phyloP scores from a whole-genome alignment of 2,797 vertebrate species.

The Chromobotia macracanthus region DNA sequence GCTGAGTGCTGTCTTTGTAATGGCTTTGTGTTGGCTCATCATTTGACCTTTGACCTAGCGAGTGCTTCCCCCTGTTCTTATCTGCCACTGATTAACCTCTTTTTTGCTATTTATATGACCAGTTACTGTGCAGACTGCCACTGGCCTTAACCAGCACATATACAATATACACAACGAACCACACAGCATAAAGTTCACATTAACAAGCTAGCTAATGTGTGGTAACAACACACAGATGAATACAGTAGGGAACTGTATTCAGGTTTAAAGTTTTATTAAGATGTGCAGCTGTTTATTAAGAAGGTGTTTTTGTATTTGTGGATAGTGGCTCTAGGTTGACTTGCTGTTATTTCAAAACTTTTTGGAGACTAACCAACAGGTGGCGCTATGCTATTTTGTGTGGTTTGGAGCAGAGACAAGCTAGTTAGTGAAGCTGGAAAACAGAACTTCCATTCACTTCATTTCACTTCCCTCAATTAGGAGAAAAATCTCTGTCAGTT shows the following conservation, averaged over 20 bases:
- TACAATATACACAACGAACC: background rate
- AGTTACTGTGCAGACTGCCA: conserved; percentile 38
- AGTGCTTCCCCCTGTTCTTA: conserved; percentile 51
- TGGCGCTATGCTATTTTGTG: conserved; percentile 53
- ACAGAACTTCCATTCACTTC: background rate
- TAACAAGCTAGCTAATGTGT: background rate
- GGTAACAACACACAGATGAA: conserved; percentile 8
- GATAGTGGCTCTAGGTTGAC: background rate
- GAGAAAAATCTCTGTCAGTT: background rate
- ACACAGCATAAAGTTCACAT: background rate
- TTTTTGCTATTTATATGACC: conserved; percentile 54
- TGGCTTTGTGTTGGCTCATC: conserved; percentile 63
- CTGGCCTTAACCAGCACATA: conserved; percentile 26
- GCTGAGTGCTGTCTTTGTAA: conserved; percentile 63
- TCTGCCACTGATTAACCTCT: conserved; percentile 57
- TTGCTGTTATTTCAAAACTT: background rate
- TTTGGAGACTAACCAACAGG: conserved; percentile 50
- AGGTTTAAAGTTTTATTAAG: conserved; percentile 3
- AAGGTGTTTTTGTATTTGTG: conserved; percentile 21
- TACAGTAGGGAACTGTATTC: background rate
- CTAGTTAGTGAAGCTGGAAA: background rate
- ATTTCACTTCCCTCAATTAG: no score
- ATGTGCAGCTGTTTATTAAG: conserved; percentile 7
- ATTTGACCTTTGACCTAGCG: conserved; percentile 54
- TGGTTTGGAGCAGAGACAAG: conserved; percentile 36